Base-by-base conservation (phyloP, 2,797 vertebrate species). In the Paguma larvata region DNA sequence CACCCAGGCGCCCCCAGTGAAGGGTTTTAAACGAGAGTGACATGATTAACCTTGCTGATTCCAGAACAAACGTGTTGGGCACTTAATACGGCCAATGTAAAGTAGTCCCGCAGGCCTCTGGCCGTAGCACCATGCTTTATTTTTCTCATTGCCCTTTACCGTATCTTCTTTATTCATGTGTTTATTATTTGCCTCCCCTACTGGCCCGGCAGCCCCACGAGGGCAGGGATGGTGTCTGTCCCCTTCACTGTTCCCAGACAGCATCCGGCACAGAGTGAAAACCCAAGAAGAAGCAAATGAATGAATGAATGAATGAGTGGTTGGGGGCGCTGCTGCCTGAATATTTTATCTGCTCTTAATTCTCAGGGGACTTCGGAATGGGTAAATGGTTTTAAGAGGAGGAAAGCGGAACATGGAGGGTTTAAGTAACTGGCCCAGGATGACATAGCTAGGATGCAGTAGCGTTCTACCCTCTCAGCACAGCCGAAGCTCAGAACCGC, bases 61-160 rank as follows among this genome's bases (percentile, higher is more conserved):
- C 70, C 30, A 62, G 94, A 82, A 88, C 48, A 90, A 48, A 89
- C 53, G 67, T 46, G 59, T 6, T 79, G 25, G 90, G 34, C 53
- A 78, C 67, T 87, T 96, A 73, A 34, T 68, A 38, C 53, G 51
- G 65, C 63, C 68, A 44, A 68, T 59, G 15, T 70, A 88, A 88
- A 32, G 78, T 62, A 70, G 79, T 68, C 59, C 92, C 72, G 70
- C 27, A 18, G 68, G 67, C 41, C 44, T 16, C 48, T 83, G 84
- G 41, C 56, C 80, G 84, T 0, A 90, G 83, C 65, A 56, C 38
- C 27, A 59, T 85, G 10, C 48, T 67, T 84, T 59, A 65, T 88
- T 82, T 82, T 93, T 77, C 85, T 94, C 62, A 11, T 53, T 38
- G 59, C 79, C 41, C 80, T 95, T 94, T n/a, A 65, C 72, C 79